phyloP scores from a whole-genome alignment of 2,888 invertebrate genomes.

The Melanotus villosus region DNA sequence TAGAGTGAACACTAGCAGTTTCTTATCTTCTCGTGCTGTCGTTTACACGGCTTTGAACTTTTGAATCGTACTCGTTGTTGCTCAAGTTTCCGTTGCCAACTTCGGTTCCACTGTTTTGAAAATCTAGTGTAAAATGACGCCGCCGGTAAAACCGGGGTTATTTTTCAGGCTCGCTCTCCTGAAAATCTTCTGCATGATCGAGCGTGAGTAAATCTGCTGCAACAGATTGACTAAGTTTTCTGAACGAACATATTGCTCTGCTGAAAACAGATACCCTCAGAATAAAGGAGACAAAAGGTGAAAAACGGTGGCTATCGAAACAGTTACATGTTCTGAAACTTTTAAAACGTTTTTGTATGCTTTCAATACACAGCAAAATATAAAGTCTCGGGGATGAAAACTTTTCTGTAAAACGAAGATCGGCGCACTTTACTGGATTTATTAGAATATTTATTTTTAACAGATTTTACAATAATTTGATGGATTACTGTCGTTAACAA shows the following conservation, averaged over 20 bases:
- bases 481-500: no score
- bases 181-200: constrained; percentile 9
- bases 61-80: constrained; percentile 7
- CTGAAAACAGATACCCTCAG: background rate
- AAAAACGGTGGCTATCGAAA: no score
- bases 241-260: background rate
- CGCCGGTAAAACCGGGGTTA: background rate
- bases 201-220: background rate
- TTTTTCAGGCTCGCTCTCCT: background rate
- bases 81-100: background rate
- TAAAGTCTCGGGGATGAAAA: no score
- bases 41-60: constrained; percentile 22
- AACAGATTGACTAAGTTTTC: background rate
- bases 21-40: constrained; percentile 16
- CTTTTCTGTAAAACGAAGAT: no score
- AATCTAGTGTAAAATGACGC: constrained; percentile 1
- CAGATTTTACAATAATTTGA: no score
- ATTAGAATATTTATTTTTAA: no score
- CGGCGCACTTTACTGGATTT: no score
- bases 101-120: background rate
- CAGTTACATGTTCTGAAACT: no score
- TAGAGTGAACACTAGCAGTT: constrained; percentile 20
- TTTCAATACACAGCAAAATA: no score
- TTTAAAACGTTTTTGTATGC: no score
- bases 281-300: background rate